Evolutionary conservation across 1,140 invertebrate species (phyloP), one percentile per base, ranked within the genome.

Genomic region (Drosophila lini): DNA sequence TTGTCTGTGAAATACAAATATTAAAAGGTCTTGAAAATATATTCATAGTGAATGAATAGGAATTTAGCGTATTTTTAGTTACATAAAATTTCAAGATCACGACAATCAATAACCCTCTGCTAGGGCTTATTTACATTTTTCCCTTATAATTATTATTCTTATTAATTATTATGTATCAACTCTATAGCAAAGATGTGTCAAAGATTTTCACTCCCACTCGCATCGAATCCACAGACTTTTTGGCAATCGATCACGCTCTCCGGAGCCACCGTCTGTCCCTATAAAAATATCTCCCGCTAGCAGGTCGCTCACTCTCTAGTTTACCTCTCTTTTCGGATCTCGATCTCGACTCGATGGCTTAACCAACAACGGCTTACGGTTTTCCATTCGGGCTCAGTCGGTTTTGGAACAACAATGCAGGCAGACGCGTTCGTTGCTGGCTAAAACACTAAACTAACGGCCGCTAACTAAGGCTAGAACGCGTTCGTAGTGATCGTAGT

Each of bases 391-490:
- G 55, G 55, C 63, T 59, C 79, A 86, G 83, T 88, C 84, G 80
- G 64, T 62, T 78, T 89, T 52, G 71, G 55, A 83, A 80, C 83
- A 88, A 88, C 83, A 89, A 89, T 74, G 84, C 84, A 89, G 83
- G 80, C 83, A 80, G 84, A 74, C 83, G 83, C 84, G 84, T 83
- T 88, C 34, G 68, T 83, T 25, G 77, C 80, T 80, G 62, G 45
- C 80, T 83, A 50, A 80, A 77, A 78, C 34, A 42, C 31, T n/a
- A 42, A 59, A 44, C 45, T 44, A 56, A 44, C 55, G 42, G 47
- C 34, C 22, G 15, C 38, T 70, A 73, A 31, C 34, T 28, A n/a
- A 19, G 45, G 65, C 62, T 69, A 67, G 62, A 77, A 67, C 82
- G 80, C 76, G 84, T 64, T 86, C 63, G 83, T 60, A 86, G 84